These are phyloP conservation scores for Xanthorhoe designata DNA, from an alignment of 2,888 invertebrate genomes.

Conservation along the genomic window DNA sequence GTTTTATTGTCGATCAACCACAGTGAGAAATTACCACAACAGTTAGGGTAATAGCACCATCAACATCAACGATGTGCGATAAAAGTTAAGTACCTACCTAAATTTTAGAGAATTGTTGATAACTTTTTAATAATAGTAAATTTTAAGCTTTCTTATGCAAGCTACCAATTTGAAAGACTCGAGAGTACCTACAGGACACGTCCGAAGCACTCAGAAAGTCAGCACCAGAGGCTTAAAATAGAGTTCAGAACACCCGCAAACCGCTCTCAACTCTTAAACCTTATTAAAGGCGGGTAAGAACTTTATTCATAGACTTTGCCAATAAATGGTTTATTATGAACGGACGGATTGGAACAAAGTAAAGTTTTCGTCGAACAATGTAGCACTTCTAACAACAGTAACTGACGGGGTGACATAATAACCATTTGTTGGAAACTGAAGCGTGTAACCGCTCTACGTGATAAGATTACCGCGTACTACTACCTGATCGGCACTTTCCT, in stretches of 20 bases:
- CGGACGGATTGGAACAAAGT: conserved; percentile 40
- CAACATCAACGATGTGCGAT: not conserved
- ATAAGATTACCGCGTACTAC: conserved; percentile 48
- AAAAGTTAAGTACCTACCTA: not conserved
- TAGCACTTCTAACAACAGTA: conserved; percentile 29
- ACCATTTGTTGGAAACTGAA: conserved; percentile 49
- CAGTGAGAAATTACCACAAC: conserved; percentile 39
- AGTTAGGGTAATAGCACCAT: conserved; percentile 33
- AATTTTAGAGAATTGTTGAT: too few species aligned
- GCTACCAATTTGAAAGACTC: conserved; percentile 25
- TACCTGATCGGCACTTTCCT: conserved; percentile 23
- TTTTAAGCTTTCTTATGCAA: conserved; percentile 11
- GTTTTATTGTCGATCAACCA: conserved; percentile 39
- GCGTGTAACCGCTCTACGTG: conserved; percentile 47
- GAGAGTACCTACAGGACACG: conserved; percentile 56
- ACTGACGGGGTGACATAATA: conserved; percentile 48
- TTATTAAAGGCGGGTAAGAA: conserved; percentile 62
- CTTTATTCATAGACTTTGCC: conserved; percentile 61
- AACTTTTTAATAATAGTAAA: not conserved
- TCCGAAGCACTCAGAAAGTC: conserved; percentile 74
- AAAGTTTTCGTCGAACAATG: conserved; percentile 47
- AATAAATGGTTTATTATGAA: conserved; percentile 41
- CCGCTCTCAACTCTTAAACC: conserved; percentile 71
- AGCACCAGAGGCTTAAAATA: conserved; percentile 69
- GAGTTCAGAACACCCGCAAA: conserved; percentile 62